A percentile compares a stretch with the other conserved stretches of the same genome.
phyloP scores from a whole-genome alignment of 2,888 invertebrate genomes.

The Drosophila recens region DNA sequence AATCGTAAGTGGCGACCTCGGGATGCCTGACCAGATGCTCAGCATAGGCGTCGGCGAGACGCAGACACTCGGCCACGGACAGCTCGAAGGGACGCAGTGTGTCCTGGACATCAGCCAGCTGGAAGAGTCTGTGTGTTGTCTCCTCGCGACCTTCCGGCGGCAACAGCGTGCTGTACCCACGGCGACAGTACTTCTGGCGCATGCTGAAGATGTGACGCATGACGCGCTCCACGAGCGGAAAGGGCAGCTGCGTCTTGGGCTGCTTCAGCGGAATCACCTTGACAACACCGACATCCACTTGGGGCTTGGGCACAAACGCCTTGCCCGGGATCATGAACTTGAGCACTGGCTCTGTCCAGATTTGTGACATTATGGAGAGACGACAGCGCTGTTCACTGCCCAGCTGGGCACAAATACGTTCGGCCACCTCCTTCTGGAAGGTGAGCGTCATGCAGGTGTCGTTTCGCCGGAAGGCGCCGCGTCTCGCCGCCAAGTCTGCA shows the following conservation, averaged over 20 bases:
- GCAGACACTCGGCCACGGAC: slow-evolving; percentile 91
- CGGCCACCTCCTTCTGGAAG: slow-evolving; percentile 99
- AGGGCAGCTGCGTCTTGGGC: slow-evolving; percentile 92
- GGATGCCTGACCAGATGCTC: slow-evolving; percentile 90
- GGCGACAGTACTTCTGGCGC: slow-evolving; percentile 93
- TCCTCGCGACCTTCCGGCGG: slow-evolving; percentile 89
- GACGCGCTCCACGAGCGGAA: slow-evolving; percentile 95
- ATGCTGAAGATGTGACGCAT: slow-evolving; percentile 93
- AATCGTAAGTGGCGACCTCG: slow-evolving; percentile 89
- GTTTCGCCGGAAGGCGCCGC: slow-evolving; percentile 92
- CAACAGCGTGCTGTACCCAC: slow-evolving; percentile 90
- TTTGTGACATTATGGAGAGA: slow-evolving; percentile 97
- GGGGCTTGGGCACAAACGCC: slow-evolving; percentile 96
- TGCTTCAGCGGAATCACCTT: slow-evolving; percentile 91
- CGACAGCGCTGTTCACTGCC: slow-evolving; percentile 91
- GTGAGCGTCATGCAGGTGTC: slow-evolving; percentile 95
- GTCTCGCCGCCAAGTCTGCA: slow-evolving; percentile 90
- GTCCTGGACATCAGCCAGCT: slow-evolving; percentile 90
- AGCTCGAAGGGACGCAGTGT: slow-evolving; percentile 90
- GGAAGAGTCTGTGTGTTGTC: slow-evolving; percentile 89
- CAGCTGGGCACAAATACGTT: slow-evolving; percentile 93
- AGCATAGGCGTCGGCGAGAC: slow-evolving; percentile 92
- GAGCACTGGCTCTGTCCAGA: slow-evolving; percentile 93
- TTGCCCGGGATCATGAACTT: slow-evolving; percentile 95
- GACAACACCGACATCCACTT: slow-evolving; percentile 98